Base-by-base conservation (phyloP, 2,888 invertebrate genomes). In the Drosophila pseudotalamancana region DNA sequence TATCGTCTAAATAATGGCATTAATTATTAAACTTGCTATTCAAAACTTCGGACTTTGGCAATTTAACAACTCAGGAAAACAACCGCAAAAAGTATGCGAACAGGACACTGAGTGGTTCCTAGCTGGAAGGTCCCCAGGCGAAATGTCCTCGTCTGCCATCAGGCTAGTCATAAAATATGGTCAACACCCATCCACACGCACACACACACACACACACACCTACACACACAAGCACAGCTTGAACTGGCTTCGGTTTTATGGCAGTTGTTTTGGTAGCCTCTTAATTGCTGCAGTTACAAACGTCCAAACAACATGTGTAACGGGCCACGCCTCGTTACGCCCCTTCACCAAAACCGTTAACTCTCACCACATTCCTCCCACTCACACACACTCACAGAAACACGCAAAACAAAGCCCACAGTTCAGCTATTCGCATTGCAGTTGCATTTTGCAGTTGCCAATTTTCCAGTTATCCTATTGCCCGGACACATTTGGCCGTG, bases 261-360 rank as follows among this genome's bases (percentile, higher is more conserved):
- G 55, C 65, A 54, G 67, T 66, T 70, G 72, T 83, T 73, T 71
- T 45, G 56, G 16, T 37, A n/a, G 31, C 49, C 53, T 69, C 60
- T 77, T 87, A 83, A 83, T 87, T 83, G 87, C 72, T 46, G 67
- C 81, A 74, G 81, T 83, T 80, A 80, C 71, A 79, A 66, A 70
- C 54, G 61, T 56, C 54, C 56, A 45, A 67, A 72, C 73, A 65
- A 72, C 67, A 71, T 79, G 80, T 73, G 60, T 48, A 48, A 12
- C n/a, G 6, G n/a, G 48, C 34, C 40, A 53, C 68, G 69, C 73
- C 72, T 29, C n/a, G 48, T 53, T 48, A 31, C 21, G 19, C 12
- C 45, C 14, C 45, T 6, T 21, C 25, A 3, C 27, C 3, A 27
- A 1, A 2, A 3, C 9, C 3, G 3, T 4, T 1, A 3, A 8